A percentile compares a stretch with the other conserved stretches of the same genome.
phyloP scores from a whole-genome alignment of 2,888 invertebrate species.

The Heliconius aoede region DNA sequence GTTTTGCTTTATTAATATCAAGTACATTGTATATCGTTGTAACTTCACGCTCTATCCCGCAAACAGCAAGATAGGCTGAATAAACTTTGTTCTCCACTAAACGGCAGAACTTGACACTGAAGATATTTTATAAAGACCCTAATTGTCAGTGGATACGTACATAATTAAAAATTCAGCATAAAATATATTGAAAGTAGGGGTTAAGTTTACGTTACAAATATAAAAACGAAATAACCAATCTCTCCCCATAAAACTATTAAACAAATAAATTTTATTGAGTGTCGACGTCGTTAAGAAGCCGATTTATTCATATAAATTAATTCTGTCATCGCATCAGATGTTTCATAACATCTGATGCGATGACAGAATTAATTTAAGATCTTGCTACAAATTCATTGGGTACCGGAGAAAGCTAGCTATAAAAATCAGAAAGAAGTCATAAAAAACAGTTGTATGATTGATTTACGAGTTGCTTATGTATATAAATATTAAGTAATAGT shows the following conservation, averaged over 20 bases:
- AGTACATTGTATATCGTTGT: not conserved
- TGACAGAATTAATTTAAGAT: slow-evolving; percentile 71
- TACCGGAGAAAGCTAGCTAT: slow-evolving; percentile 51
- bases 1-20: not conserved
- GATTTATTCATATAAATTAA: too few species aligned
- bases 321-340: too few species aligned
- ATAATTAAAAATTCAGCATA: not conserved
- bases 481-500: slow-evolving; percentile 39
- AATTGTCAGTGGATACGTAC: too few species aligned
- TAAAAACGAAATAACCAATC: slow-evolving; percentile 29
- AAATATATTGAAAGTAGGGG: not conserved
- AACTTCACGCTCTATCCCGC: not conserved
- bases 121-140: not conserved
- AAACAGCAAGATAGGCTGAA: too few species aligned
- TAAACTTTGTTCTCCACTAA: not conserved
- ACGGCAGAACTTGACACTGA: not conserved
- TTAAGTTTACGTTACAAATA: too few species aligned
- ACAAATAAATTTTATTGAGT: slow-evolving; percentile 64
- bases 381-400: slow-evolving; percentile 67
- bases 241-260: slow-evolving; percentile 36
- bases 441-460: slow-evolving; percentile 48
- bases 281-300: slow-evolving; percentile 69
- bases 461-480: slow-evolving; percentile 45
- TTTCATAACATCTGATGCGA: slow-evolving; percentile 69
- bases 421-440: slow-evolving; percentile 55